Percentiles rank a stretch among this genome's conserved stretches.
Evolutionary conservation across 1,140 invertebrate genomes (phyloP).

Genomic region (Hyphantria cunea): DNA sequence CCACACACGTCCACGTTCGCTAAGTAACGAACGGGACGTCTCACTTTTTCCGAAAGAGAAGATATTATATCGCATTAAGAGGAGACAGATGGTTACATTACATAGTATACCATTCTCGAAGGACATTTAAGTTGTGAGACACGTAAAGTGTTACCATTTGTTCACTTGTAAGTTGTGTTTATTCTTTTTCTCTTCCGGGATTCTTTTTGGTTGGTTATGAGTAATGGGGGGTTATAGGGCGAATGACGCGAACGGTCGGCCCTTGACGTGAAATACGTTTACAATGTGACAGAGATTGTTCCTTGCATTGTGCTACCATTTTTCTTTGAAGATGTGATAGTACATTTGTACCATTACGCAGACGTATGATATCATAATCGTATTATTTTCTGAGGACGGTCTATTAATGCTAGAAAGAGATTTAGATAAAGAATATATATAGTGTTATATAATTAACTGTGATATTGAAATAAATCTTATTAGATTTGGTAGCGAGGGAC

Average conservation of each 20-base stretch:
- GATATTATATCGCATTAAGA: conserved; percentile 54
- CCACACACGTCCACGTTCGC: conserved; percentile 23
- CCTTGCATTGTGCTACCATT: conserved; percentile 46
- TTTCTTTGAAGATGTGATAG: conserved; percentile 20
- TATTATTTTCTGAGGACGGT: conserved; percentile 9
- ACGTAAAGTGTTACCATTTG: conserved; percentile 77
- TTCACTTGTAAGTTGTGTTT: conserved; percentile 72
- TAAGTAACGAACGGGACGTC: conserved; percentile 32
- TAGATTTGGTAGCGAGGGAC: too few species aligned
- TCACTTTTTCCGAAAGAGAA: conserved; percentile 41
- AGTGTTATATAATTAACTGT: too few species aligned
- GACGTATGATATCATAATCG: conserved; percentile 25
- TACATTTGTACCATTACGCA: conserved; percentile 14
- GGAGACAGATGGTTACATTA: conserved; percentile 73
- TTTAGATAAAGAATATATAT: too few species aligned
- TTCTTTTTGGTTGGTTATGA: conserved; percentile 67
- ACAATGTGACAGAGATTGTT: conserved; percentile 50
- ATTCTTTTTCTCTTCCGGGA: conserved; percentile 62
- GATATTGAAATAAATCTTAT: too few species aligned
- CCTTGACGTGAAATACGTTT: conserved; percentile 53
- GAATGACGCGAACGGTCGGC: conserved; percentile 48
- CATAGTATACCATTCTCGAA: conserved; percentile 64
- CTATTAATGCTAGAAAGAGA: background rate
- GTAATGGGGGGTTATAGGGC: conserved; percentile 56
- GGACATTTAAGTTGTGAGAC: conserved; percentile 74